Base-by-base conservation (phyloP, 2,888 invertebrate genomes). In the Sphaerophoria taeniata region DNA sequence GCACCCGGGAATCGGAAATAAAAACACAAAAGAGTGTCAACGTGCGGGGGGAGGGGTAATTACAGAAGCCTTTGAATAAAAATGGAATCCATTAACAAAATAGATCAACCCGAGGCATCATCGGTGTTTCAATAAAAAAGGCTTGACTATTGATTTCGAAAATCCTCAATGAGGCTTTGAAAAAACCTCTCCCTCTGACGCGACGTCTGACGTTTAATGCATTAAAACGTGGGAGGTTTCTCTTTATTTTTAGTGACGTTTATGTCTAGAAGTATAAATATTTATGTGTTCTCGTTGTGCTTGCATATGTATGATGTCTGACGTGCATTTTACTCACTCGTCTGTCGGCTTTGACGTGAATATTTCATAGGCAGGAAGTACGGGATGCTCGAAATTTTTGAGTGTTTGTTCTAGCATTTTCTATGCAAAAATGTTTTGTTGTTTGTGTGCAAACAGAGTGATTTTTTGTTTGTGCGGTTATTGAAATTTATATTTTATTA, bases 11-110 rank as follows among this genome's bases (percentile, higher is more conserved):
- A n/a, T n/a, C n/a, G n/a, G 11, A 39, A 2, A 24, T 2, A 24
- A 36, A 36, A 2, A 12, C 5, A 39, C 36, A 39, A 43, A 24
- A 4, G 3, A 14, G 43, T 24, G 14, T 39, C 9, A 16, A 12
- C 14, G 45, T n/a, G n/a, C 11, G 43, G 43, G 43, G n/a, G 11
- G 33, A 11, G 11, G 4, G 2, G 6, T 6, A 7, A 31, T 6
- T 2, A 6, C 24, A 7, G 53, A 12, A 51, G 36, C 36, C 34
- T 39, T 31, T 24, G 43, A 47, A 63, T 24, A 16, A 49, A 47
- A 63, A 43, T 36, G n/a, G 71, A 61, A 79, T 70, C 71, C 78
- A 79, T 79, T 75, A 74, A 75, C 65, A 49, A 79, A 84, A 79
- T 75, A 84, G 79, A 73, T 51, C 70, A n/a, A n/a, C n/a, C n/a